Evolutionary conservation across 2,113 vertebrate species (phyloP).

Genomic region (Nannospalax galili): DNA sequence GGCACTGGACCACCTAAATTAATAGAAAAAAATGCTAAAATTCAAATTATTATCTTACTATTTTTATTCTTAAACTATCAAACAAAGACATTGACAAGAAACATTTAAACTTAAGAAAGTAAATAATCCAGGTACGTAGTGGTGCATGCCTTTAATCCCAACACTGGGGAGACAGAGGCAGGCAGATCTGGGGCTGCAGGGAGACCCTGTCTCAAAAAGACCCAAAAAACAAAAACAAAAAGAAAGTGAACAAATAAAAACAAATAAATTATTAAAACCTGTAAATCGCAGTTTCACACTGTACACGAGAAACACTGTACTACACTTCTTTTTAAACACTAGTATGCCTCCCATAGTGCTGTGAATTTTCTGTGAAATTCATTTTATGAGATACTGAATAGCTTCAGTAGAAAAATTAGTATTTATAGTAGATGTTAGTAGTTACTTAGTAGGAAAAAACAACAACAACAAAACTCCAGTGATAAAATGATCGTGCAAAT

Average conservation of each 20-base stretch:
- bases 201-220: no score
- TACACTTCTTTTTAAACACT: neutral
- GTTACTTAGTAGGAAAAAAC: slow-evolving; percentile 33
- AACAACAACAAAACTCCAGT: no score
- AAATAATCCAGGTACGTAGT: neutral
- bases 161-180: no score
- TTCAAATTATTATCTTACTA: neutral
- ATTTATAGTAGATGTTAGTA: slow-evolving; percentile 12
- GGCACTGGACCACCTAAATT: slow-evolving; percentile 94
- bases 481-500: neutral
- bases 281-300: slow-evolving; percentile 1
- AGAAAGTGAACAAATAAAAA: slow-evolving; percentile 36
- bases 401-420: neutral
- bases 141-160: no score
- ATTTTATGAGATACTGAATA: slow-evolving; percentile 18
- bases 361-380: slow-evolving; percentile 21
- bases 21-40: slow-evolving; percentile 35
- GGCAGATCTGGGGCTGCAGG: no score
- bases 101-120: slow-evolving; percentile 55
- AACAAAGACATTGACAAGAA: slow-evolving; percentile 13
- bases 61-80: slow-evolving; percentile 64
- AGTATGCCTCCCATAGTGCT: neutral
- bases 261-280: slow-evolving; percentile 34
- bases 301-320: neutral
- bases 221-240: no score